A percentile compares a stretch with the other conserved stretches of the same genome.
phyloP scores from a whole-genome alignment of 92 coral and sea anemone genomes.

The Muricea muricata region DNA sequence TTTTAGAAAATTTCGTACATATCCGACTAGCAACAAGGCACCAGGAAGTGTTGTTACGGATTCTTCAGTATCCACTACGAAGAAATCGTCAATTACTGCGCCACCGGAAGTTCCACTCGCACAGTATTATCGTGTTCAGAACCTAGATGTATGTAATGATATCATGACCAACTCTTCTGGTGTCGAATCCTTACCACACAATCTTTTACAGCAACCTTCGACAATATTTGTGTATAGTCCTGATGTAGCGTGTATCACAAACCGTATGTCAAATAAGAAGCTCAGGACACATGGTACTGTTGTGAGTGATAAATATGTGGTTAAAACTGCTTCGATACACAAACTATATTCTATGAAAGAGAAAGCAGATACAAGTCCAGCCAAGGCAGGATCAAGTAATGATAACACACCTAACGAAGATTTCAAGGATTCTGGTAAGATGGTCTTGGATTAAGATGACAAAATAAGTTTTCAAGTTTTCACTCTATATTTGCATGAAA shows the following conservation, averaged over 20 bases:
- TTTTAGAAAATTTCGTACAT: background rate
- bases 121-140: slow-evolving; percentile 33
- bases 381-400: slow-evolving; percentile 18
- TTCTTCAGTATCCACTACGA: background rate
- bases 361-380: slow-evolving; percentile 6
- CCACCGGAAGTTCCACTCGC: slow-evolving; percentile 5
- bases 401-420: slow-evolving; percentile 34
- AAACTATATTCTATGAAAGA: slow-evolving; percentile 30
- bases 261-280: slow-evolving; percentile 7
- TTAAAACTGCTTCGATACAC: slow-evolving; percentile 13
- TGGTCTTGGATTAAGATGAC: too few relatives aligned
- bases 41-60: background rate
- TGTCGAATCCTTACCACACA: slow-evolving; percentile 8
- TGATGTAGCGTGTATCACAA: slow-evolving; percentile 51
- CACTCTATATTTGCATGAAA: too few relatives aligned
- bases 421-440: slow-evolving; percentile 27
- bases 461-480: too few relatives aligned
- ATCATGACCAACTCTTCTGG: background rate
- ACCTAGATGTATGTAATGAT: slow-evolving; percentile 9
- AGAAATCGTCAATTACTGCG: background rate
- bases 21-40: background rate
- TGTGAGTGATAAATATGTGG: slow-evolving; percentile 1
- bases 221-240: slow-evolving; percentile 74
- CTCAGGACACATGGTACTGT: background rate
- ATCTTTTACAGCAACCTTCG: slow-evolving; percentile 66